Percentiles rank a stretch among this genome's conserved stretches.
phyloP scores from a whole-genome alignment of 2,888 invertebrate genomes.

The Zhuqinia jingwanae region DNA sequence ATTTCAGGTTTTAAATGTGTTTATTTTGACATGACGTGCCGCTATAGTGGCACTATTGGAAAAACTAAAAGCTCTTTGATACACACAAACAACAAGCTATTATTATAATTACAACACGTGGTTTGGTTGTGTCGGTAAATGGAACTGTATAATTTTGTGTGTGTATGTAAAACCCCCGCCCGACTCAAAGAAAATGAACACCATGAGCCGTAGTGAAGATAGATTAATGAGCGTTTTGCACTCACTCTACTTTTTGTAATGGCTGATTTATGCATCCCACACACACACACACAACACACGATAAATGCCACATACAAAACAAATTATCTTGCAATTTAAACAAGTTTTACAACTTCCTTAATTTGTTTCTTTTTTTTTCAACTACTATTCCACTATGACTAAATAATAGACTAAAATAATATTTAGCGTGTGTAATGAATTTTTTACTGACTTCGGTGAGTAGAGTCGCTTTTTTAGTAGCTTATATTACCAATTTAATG shows the following conservation, averaged over 20 bases:
- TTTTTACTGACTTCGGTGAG: slow-evolving; percentile 15
- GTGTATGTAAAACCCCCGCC: not conserved
- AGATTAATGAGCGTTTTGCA: slow-evolving; percentile 38
- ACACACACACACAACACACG: slow-evolving; percentile 1
- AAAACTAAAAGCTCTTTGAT: slow-evolving; percentile 3
- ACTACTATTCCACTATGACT: not conserved
- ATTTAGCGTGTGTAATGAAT: not conserved
- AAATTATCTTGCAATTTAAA: slow-evolving; percentile 57
- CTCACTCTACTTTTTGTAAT: slow-evolving; percentile 30
- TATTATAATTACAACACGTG: slow-evolving; percentile 47
- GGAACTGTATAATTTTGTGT: not conserved
- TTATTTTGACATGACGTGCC: slow-evolving; percentile 27
- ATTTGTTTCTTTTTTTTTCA: slow-evolving; percentile 25
- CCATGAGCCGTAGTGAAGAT: slow-evolving; percentile 29
- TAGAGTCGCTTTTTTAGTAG: too few relatives aligned
- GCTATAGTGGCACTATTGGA: not conserved
- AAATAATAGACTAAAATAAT: too few relatives aligned
- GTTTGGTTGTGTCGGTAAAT: slow-evolving; percentile 12
- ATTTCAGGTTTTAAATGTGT: too few relatives aligned
- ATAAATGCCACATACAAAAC: slow-evolving; percentile 42
- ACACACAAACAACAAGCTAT: slow-evolving; percentile 5
- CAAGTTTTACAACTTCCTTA: slow-evolving; percentile 58
- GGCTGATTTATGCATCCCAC: slow-evolving; percentile 44
- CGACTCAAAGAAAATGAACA: not conserved
- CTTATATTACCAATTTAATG: not conserved